Conservation (phyloP, 2,888 invertebrate species). For the Agrenia bidenticulata region DNA sequence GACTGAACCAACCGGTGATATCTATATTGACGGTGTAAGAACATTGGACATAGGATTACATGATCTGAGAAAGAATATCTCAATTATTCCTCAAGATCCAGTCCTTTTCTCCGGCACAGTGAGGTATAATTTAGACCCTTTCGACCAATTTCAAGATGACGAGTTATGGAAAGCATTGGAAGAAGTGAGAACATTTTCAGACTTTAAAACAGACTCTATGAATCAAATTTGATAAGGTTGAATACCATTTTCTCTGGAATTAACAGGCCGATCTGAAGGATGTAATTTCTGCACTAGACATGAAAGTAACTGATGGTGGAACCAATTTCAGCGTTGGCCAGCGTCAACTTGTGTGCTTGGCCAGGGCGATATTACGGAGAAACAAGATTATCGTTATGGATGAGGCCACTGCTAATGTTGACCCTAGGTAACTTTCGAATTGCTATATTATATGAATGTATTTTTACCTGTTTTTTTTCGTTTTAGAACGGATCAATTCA, state of each 20-base stretch:
- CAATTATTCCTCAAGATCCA: slow-evolving; percentile 92
- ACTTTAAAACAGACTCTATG: not conserved
- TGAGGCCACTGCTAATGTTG: slow-evolving; percentile 92
- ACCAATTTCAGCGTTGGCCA: slow-evolving; percentile 47
- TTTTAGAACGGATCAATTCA: slow-evolving; percentile 74
- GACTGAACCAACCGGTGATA: slow-evolving; percentile 81
- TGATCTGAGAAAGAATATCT: slow-evolving; percentile 75
- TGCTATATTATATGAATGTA: not conserved
- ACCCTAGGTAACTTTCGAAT: slow-evolving; percentile 69
- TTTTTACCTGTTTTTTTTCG: slow-evolving; percentile 11
- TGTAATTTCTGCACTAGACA: slow-evolving; percentile 36
- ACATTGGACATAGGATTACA: slow-evolving; percentile 59
- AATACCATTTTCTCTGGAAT: too few species aligned
- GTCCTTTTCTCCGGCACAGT: slow-evolving; percentile 84
- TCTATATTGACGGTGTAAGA: slow-evolving; percentile 77
- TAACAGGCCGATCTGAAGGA: slow-evolving; percentile 38
- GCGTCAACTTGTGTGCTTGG: slow-evolving; percentile 63
- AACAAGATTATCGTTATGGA: slow-evolving; percentile 84
- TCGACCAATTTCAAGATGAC: slow-evolving; percentile 75
- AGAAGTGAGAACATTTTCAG: slow-evolving; percentile 71
- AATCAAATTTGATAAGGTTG: slow-evolving; percentile 18
- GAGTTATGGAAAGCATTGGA: slow-evolving; percentile 81
- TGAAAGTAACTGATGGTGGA: slow-evolving; percentile 40
- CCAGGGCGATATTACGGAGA: slow-evolving; percentile 79
- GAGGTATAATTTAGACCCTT: slow-evolving; percentile 86